Base-by-base conservation (phyloP, 92 coral and sea anemone species). In the Parazoanthus swiftii region DNA sequence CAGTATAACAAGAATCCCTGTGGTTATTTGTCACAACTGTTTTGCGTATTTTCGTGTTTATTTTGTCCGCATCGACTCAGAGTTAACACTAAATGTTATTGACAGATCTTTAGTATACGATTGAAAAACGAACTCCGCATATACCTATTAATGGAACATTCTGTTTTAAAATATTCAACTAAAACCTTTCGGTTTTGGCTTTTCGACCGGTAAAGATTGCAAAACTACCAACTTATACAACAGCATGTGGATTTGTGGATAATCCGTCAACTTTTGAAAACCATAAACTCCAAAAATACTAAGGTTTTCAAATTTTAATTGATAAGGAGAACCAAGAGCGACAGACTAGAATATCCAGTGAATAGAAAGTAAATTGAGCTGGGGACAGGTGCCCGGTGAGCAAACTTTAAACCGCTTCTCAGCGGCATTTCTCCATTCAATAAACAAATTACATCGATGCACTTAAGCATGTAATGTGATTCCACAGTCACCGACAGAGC, bases 111-210 rank as follows among this genome's bases (percentile, higher is more conserved):
- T n/a, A 70, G 79, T 33, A 72, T 42, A 16, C 25, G 13, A 15
- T n/a, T 23, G 39, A 83, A 83, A 84, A 84, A 84, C 78, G 87
- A 84, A 84, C 87, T 70, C 79, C 38, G n/a, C 51, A 37, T 70
- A 35, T 70, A 50, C 66, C 54, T 71, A 71, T 84, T 84, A 71
- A 42, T 70, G 43, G 51, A 84, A 68, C 39, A 13, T 46, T 46
- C 79, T 44, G 79, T 71, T 51, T 29, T 29, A 29, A 29, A 84
- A 70, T 70, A 84, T 84, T 71, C 67, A 84, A 74, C 74, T 46
- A 70, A 84, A 71, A 16, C 39, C 20, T 16, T 21, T 74, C 1
- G 44, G 79, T 48, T 26, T 84, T 84, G 66, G 71, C 46, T 71
- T 26, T n/a, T 33, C 25, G 77, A 68, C 14, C 67, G 29, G 33